A percentile compares a stretch with the other conserved stretches of the same genome.
phyloP scores from a whole-genome alignment of 2,888 invertebrate genomes.

The Drosophila mimica region DNA sequence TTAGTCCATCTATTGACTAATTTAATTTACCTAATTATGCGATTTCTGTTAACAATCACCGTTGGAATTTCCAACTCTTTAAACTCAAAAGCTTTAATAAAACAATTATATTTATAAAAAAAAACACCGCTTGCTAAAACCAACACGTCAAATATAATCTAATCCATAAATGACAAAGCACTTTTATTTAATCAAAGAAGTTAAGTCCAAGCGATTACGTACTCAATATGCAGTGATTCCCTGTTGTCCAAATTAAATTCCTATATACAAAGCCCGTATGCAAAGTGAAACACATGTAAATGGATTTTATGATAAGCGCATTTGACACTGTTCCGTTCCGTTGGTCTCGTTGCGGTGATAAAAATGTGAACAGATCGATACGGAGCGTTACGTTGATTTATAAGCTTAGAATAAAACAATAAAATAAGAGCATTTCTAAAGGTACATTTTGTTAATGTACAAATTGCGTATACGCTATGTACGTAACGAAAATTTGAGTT shows the following conservation, averaged over 20 bases:
- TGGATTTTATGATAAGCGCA: conserved; percentile 31
- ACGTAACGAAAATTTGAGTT: background rate
- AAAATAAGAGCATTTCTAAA: background rate
- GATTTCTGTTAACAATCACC: background rate
- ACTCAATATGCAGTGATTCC: background rate
- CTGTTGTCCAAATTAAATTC: conserved; percentile 8
- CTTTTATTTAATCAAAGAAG: conserved; percentile 3
- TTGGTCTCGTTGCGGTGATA: conserved; percentile 15
- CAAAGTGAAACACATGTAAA: conserved; percentile 15
- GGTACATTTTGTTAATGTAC: background rate
- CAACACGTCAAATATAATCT: background rate
- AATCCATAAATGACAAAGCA: background rate
- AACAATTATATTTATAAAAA: background rate
- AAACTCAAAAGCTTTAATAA: background rate
- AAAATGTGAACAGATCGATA: conserved; percentile 29
- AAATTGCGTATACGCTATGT: conserved; percentile 7
- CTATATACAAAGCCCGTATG: conserved; percentile 3
- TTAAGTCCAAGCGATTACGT: background rate
- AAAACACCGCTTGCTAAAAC: background rate
- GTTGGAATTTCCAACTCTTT: background rate
- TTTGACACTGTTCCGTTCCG: conserved; percentile 18
- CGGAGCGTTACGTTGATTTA: background rate
- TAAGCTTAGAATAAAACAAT: background rate
- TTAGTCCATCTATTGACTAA: background rate
- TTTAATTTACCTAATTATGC: background rate